A percentile compares a stretch with the other conserved stretches of the same genome.
Evolutionary conservation across 2,888 invertebrate species (phyloP).

Genomic region (Conistra vaccinii): DNA sequence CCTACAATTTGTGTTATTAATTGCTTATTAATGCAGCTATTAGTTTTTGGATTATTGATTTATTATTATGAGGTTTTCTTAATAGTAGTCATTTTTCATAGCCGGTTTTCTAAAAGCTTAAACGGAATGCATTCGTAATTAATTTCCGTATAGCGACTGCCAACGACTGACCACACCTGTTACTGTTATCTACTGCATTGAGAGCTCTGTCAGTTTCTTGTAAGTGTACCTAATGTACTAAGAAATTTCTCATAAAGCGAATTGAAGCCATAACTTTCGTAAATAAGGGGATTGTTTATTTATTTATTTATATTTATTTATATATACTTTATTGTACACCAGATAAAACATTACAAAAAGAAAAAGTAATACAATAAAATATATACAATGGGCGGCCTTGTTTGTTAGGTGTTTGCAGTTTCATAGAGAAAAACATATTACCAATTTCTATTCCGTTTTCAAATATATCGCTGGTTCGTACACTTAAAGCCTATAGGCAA

Average conservation of each 20-base stretch:
- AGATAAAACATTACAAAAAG: no score
- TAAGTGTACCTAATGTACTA: no score
- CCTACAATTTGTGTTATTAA: not conserved
- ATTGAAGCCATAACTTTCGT: not conserved
- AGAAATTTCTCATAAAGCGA: not conserved
- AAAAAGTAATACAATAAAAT: no score
- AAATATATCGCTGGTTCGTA: no score
- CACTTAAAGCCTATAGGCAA: no score
- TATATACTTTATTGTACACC: no score
- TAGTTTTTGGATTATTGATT: not conserved
- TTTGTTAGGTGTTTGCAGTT: not conserved
- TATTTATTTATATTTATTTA: no score
- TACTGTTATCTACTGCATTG: not conserved
- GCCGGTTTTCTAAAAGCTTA: not conserved
- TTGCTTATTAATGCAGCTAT: constrained; percentile 8
- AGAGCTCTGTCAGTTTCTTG: not conserved
- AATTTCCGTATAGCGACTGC: not conserved
- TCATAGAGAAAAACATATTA: not conserved
- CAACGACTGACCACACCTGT: not conserved
- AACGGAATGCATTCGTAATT: not conserved
- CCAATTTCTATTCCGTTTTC: not conserved
- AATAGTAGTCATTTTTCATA: not conserved
- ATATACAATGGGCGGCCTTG: no score
- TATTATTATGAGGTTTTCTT: constrained; percentile 12
- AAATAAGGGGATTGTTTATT: no score